Base-by-base conservation (phyloP, 2,797 vertebrate genomes). In the Strix occidentalis region DNA sequence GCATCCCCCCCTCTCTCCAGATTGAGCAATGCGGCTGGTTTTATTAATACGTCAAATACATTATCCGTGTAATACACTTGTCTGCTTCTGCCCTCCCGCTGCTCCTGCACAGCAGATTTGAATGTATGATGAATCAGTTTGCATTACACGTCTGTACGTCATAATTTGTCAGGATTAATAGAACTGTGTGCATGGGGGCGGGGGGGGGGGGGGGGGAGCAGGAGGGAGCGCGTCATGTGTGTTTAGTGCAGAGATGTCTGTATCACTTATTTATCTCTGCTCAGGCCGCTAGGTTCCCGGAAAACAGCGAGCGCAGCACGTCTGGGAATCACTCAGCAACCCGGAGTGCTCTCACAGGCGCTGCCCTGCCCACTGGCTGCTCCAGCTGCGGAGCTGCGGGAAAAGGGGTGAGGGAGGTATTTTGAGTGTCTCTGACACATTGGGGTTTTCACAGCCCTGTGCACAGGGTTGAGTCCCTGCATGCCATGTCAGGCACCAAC, bases 21-120 rank as follows among this genome's bases (percentile, higher is more conserved):
- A 98, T 97, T 96, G 97, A 98, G 98, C 98, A 98, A 98, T 97
- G 97, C 94, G 95, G 98, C 98, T 97, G 98, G 98, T 98, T 98
- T 98, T 98, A 98, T 98, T 98, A 98, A 98, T 98, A 98, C 95
- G 98, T 98, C 98, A 98, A 98, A 98, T 98, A 98, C 98, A 98
- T 98, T 98, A 98, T 98, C 98, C 97, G 96, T 98, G 98, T 98
- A 98, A 98, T 98, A 98, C 98, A 98, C 98, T 98, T 98, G 98
- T 98, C 98, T 98, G 97, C 97, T 97, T 98, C 97, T 97, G 97
- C 97, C 97, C 97, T 97, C 98, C 98, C 64, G 95, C 98, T 98
- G 98, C 97, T 98, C 97, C 97, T 64, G 72, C 97, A 97, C 96
- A 84, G 96, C 87, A 97, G 97, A 98, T 98, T 98, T 98, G 97